Evolutionary conservation across 2,797 vertebrate species (phyloP).

Genomic region (Acropternis orthonyx): DNA sequence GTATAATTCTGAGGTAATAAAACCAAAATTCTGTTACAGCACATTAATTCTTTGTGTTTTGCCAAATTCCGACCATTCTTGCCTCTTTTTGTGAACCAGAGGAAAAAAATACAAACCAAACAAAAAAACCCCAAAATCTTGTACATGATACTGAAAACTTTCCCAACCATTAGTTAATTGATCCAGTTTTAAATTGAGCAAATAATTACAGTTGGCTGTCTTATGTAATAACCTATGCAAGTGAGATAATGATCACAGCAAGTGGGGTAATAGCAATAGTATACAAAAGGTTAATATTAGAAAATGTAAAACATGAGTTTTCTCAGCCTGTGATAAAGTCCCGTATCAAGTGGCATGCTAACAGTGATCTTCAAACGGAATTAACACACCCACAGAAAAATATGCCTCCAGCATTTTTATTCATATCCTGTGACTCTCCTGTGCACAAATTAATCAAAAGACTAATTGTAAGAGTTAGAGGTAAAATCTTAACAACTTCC

Average conservation of each 20-base stretch:
- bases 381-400: background rate
- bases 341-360: background rate
- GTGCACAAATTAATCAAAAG: background rate
- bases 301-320: background rate
- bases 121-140: accelerated
- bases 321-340: background rate
- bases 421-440: background rate
- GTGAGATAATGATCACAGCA: background rate
- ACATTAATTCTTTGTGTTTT: background rate
- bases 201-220: background rate
- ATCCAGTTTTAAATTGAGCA: background rate
- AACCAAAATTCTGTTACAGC: background rate
- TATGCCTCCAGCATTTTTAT: background rate
- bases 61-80: background rate
- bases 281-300: background rate
- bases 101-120: background rate
- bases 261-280: background rate
- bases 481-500: background rate
- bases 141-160: background rate
- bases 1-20: background rate
- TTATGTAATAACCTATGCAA: background rate
- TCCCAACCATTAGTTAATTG: background rate
- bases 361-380: background rate
- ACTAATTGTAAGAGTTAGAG: background rate
- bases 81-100: background rate